phyloP scores from a whole-genome alignment of 2,797 vertebrate genomes.

The Erpetoichthys calabaricus region DNA sequence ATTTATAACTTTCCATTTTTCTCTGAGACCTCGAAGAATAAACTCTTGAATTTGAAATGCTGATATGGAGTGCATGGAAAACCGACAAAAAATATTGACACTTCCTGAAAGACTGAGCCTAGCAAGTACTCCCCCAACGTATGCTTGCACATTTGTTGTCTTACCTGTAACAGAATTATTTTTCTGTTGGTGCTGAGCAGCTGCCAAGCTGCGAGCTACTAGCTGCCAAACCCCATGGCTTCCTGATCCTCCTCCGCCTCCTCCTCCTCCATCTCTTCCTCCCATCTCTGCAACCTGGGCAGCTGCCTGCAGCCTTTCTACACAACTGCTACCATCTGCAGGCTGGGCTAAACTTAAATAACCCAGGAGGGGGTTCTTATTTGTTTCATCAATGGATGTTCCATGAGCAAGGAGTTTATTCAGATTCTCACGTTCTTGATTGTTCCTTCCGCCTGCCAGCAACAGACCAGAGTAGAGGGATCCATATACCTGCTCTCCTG shows the following conservation, averaged over 20 bases:
- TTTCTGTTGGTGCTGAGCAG: constrained; percentile 38
- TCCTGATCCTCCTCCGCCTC: constrained; percentile 17
- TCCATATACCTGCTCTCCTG: constrained; percentile 52
- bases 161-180: constrained; percentile 41
- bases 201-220: constrained; percentile 45
- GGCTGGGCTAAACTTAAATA: constrained; percentile 63
- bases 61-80: too few species aligned
- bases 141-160: constrained; percentile 47
- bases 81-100: too few species aligned
- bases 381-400: constrained; percentile 22
- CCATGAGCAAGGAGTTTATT: constrained; percentile 25
- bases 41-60: too few species aligned
- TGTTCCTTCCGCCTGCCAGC: constrained; percentile 42
- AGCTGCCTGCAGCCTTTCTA: constrained; percentile 67
- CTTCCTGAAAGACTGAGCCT: too few species aligned
- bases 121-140: constrained; percentile 31
- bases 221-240: constrained; percentile 53
- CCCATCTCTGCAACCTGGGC: constrained; percentile 61
- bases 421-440: constrained; percentile 29
- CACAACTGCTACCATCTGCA: constrained; percentile 56
- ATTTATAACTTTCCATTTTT: too few species aligned
- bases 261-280: constrained; percentile 30
- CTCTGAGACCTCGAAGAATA: too few species aligned
- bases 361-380: constrained; percentile 60
- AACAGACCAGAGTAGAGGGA: constrained; percentile 74